Evolutionary conservation across 2,113 vertebrate genomes (phyloP).

Genomic region (Bubo blakistoni): DNA sequence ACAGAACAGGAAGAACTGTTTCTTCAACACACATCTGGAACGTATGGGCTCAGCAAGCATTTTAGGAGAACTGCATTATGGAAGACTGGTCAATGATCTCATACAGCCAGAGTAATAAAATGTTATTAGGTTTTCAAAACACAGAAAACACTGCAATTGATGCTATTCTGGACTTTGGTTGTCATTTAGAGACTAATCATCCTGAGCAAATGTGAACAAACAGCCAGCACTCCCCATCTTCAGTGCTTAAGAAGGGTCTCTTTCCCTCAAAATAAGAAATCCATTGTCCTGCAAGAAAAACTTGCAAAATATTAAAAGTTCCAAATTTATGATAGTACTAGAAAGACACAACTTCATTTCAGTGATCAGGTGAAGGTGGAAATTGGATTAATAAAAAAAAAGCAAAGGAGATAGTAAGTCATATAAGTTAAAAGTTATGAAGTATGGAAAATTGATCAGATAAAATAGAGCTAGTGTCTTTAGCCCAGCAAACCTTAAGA

Average conservation of each 20-base stretch:
- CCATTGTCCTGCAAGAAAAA: neutral
- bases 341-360: neutral
- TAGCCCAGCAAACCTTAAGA: neutral
- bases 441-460: neutral
- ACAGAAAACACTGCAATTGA: neutral
- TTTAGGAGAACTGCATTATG: neutral
- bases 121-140: neutral
- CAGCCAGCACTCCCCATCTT: neutral
- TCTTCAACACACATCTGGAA: neutral
- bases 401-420: neutral
- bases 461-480: neutral
- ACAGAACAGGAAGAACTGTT: neutral
- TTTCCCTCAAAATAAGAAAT: neutral
- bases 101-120: neutral
- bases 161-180: neutral
- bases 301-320: neutral
- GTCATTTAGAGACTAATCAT: neutral
- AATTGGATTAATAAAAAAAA: neutral
- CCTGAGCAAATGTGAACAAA: neutral
- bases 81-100: neutral
- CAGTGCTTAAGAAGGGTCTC: neutral
- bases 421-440: neutral
- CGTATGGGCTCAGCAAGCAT: rapidly evolving
- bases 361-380: neutral
- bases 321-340: neutral